Conservation (phyloP, 2,888 invertebrate genomes). For the Netelia melanura region DNA sequence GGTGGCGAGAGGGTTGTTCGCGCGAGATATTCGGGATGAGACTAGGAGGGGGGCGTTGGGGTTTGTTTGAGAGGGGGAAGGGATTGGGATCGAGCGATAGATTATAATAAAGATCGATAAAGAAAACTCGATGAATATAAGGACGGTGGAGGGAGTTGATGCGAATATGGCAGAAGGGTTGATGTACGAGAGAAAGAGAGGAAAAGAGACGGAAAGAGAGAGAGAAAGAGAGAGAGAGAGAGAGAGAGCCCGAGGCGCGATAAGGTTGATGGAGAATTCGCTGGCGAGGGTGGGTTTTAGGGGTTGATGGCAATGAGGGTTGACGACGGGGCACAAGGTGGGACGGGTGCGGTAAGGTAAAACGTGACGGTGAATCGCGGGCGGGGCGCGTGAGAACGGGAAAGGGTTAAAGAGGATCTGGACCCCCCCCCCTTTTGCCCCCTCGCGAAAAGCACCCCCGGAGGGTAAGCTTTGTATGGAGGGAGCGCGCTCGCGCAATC, state of each 20-base stretch:
- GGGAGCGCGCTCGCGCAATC: conserved; percentile 55
- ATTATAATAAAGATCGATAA: conserved; percentile 51
- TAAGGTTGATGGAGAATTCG: conserved; percentile 31
- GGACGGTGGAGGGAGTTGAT: neutral
- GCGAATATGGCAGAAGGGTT: neutral
- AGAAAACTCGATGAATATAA: conserved; percentile 31
- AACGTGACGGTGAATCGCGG: conserved; percentile 44
- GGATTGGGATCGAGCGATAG: conserved; percentile 50
- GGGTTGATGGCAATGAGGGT: neutral
- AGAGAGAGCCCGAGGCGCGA: neutral
- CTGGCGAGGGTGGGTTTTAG: neutral
- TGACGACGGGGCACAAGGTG: neutral
- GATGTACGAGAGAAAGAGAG: neutral
- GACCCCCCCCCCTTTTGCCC: conserved; percentile 35
- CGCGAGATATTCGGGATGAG: conserved; percentile 42
- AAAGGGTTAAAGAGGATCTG: conserved; percentile 58
- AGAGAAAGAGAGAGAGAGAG: conserved; percentile 26
- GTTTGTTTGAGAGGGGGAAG: conserved; percentile 26
- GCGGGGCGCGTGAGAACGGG: conserved; percentile 30
- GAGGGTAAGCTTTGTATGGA: conserved; percentile 32
- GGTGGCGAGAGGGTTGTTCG: conserved; percentile 36
- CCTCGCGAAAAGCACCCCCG: neutral
- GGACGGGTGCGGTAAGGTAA: neutral
- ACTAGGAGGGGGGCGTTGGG: conserved; percentile 21
- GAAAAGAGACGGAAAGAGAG: conserved; percentile 19